Percentiles rank a stretch among this genome's conserved stretches.
phyloP scores from a whole-genome alignment of 2,888 invertebrate genomes.

The Coenonympha arcania region DNA sequence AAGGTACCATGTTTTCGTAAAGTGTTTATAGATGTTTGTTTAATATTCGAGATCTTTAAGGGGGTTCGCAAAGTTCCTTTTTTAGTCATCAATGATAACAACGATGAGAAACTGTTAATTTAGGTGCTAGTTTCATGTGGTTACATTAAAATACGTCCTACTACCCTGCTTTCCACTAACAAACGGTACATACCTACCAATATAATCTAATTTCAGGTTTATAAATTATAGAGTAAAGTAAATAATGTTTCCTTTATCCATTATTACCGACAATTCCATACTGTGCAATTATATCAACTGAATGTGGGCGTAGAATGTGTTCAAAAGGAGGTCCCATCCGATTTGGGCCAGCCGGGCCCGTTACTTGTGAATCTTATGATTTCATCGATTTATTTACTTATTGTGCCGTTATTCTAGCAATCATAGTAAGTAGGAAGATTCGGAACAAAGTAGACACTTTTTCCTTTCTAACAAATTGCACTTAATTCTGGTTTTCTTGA shows the following conservation, averaged over 20 bases:
- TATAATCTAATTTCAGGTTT: not conserved
- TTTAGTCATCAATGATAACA: too few species aligned
- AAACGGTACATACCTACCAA: too few species aligned
- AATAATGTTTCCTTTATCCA: not conserved
- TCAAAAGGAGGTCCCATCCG: conserved; percentile 17
- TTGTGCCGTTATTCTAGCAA: conserved; percentile 21
- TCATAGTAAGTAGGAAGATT: conserved; percentile 20
- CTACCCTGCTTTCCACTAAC: not conserved
- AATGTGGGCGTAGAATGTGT: conserved; percentile 16
- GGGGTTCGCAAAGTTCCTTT: too few species aligned
- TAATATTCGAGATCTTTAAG: too few species aligned
- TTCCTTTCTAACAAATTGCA: conserved; percentile 20
- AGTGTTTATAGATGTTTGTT: too few species aligned
- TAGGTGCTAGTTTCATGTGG: too few species aligned
- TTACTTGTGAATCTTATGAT: conserved; percentile 20
- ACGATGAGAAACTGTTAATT: too few species aligned
- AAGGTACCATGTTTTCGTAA: too few species aligned
- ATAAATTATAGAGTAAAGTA: not conserved
- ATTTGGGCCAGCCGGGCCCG: conserved; percentile 19
- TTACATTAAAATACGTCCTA: not conserved
- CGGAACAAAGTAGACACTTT: conserved; percentile 15
- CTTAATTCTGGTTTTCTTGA: not conserved
- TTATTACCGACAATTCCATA: not conserved
- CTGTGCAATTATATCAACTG: conserved; percentile 9
- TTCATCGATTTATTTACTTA: conserved; percentile 21